A percentile compares a stretch with the other conserved stretches of the same genome.
Evolutionary conservation across 2,888 invertebrate genomes (phyloP).

Genomic region (Habrosyne pyritoides): DNA sequence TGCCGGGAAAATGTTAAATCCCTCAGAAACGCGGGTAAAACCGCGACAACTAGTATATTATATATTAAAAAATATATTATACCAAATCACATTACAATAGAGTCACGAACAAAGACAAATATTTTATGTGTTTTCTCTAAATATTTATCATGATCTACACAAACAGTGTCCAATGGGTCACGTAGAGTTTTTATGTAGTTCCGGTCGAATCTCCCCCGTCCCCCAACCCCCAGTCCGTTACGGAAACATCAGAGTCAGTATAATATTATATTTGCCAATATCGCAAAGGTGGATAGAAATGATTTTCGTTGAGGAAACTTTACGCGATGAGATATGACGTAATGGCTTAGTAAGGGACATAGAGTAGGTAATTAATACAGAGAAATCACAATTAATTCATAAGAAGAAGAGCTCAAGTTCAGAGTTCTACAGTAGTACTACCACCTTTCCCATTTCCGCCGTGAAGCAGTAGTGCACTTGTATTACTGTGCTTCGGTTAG

Average conservation of each 20-base stretch:
- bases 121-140: neutral
- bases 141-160: constrained; percentile 4
- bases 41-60: too few species aligned
- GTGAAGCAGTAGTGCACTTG: too few species aligned
- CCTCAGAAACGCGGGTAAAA: too few species aligned
- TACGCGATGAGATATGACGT: neutral
- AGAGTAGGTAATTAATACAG: too few species aligned
- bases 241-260: constrained; percentile 11
- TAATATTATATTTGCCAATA: constrained; percentile 3
- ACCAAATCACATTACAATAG: neutral
- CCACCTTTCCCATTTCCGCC: too few species aligned
- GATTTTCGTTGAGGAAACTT: neutral
- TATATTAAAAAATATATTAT: too few species aligned
- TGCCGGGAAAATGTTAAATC: too few species aligned
- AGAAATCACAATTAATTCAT: too few species aligned
- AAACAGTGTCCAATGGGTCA: constrained; percentile 26
- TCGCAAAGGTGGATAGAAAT: neutral
- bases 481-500: too few species aligned
- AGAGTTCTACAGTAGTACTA: too few species aligned
- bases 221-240: constrained; percentile 15
- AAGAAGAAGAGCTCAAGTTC: too few species aligned
- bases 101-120: neutral
- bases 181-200: constrained; percentile 46
- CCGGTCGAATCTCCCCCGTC: constrained; percentile 23
- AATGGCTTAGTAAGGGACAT: too few species aligned